Evolutionary conservation across 2,888 invertebrate genomes (phyloP).

Genomic region (Cephus runcator): DNA sequence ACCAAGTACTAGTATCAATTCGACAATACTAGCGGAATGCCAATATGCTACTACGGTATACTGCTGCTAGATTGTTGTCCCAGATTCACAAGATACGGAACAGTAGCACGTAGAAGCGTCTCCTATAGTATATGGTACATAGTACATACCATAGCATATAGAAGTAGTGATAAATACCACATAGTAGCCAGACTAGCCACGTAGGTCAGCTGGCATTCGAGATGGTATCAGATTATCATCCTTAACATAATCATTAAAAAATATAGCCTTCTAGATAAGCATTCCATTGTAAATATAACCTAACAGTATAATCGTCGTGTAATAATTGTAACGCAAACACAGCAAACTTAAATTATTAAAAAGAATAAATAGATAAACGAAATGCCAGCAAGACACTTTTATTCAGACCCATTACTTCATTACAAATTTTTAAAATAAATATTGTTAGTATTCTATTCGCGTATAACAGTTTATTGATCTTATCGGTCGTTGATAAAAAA

Average conservation of each 20-base stretch:
- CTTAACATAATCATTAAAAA: background rate
- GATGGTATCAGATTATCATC: constrained; percentile 7
- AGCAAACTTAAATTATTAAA: background rate
- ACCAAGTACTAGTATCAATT: no score
- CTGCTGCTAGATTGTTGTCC: constrained; percentile 12
- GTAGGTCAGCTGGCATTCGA: constrained; percentile 24
- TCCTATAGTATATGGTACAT: background rate
- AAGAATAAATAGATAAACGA: background rate
- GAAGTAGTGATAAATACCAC: background rate
- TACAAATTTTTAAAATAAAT: background rate
- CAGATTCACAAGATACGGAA: constrained; percentile 30
- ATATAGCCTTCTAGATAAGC: background rate
- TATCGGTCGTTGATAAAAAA: background rate
- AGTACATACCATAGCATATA: background rate
- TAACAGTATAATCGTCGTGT: background rate
- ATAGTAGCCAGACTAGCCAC: constrained; percentile 14
- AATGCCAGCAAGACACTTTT: background rate
- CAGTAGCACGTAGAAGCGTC: constrained; percentile 14
- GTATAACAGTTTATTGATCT: background rate
- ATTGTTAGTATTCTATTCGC: background rate
- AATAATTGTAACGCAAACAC: background rate
- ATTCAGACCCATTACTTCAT: background rate
- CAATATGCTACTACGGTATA: background rate
- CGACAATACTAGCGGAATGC: background rate
- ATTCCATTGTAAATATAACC: background rate